Base-by-base conservation (phyloP, 2,113 vertebrate species). In the Calyptommatus sinebrachiatus region DNA sequence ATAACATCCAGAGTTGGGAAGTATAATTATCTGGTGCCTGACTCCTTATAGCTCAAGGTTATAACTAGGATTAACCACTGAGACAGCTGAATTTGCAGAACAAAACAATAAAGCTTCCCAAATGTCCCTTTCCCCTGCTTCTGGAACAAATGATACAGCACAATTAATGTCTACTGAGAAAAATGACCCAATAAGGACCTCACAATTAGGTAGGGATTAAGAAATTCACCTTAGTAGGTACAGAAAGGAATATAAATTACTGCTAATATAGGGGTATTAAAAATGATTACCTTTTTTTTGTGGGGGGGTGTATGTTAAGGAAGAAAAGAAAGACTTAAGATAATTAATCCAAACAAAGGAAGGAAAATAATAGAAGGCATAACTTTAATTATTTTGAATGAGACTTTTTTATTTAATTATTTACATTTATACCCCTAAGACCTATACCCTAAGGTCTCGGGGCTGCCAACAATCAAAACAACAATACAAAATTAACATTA, bases 61-160 rank as follows among this genome's bases (percentile, higher is more conserved):
- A 85, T 81, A 80, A 84, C 3, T 70, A 89, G 72, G 88, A 86
- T 89, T 85, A 88, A 82, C 83, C 78, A 89, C 71, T 82, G 77
- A 79, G 88, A 72, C 71, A 84, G 91, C 89, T 91, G 87, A 93
- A 87, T 87, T 75, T 86, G 88, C 90, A 90, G 80, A 87, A 89
- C 57, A 77, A 71, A 78, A 14, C 7, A n/a, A 7, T 29, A 73
- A 71, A 75, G 73, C 41, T 88, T 82, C 65, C 73, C 73, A 76
- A 74, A 0, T 1, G 72, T 48, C 82, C 53, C 22, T 70, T 21
- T 22, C 21, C 22, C 21, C 16, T 31, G 10, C 14, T 2, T 26
- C 62, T n/a, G 22, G 41, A 67, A 53, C 5, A 62, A 29, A 60
- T 72, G n/a, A 72, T 48, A 12, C 31, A 50, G 46, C 50, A 50